A percentile compares a stretch with the other conserved stretches of the same genome.
These are phyloP conservation scores for Pseudopodoces humilis DNA, from an alignment of 2,113 vertebrate species.

Conservation along the genomic window DNA sequence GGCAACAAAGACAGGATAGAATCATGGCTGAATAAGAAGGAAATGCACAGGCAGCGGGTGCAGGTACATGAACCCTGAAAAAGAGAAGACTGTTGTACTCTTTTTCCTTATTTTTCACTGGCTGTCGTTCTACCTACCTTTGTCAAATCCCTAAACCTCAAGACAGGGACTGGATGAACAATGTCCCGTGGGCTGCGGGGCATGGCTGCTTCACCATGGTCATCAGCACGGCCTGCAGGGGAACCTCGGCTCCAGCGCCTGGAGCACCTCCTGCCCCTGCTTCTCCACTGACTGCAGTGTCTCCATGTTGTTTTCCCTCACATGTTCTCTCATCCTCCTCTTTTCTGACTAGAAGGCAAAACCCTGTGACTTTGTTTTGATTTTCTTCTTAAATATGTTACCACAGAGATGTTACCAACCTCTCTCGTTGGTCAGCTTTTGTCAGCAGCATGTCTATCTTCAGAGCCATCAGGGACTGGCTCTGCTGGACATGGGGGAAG, in stretches of 20 bases:
- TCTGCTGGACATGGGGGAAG: background rate
- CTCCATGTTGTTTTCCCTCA: background rate
- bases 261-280: background rate
- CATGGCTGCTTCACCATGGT: background rate
- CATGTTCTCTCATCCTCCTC: background rate
- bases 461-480: background rate
- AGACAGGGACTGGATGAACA: background rate
- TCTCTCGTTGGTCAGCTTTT: background rate
- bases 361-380: background rate
- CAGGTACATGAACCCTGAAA: background rate
- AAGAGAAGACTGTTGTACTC: background rate
- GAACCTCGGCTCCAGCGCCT: rapidly evolving
- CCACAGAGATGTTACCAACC: background rate
- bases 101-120: background rate
- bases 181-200: background rate
- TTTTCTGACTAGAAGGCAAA: background rate
- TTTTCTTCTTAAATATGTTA: background rate
- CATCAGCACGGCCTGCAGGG: background rate
- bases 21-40: background rate
- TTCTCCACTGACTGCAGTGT: background rate
- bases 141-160: background rate
- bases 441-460: background rate
- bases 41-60: background rate
- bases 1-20: background rate
- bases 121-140: background rate